Percentiles rank a stretch among this genome's conserved stretches.
Conservation (phyloP, 2,797 vertebrate species). For the Cryptoblepharus egeriae region DNA sequence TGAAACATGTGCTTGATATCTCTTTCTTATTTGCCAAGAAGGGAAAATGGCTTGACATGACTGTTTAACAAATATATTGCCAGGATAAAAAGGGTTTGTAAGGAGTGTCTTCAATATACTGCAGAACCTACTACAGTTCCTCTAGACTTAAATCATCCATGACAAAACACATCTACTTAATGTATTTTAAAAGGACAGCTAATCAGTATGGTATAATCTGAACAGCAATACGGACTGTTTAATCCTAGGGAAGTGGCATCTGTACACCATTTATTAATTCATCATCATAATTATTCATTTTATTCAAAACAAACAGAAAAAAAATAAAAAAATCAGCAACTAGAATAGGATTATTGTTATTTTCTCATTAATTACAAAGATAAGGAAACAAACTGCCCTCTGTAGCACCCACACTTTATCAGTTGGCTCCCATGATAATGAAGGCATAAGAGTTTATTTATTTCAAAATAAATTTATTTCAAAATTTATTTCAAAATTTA, state of each 20-base stretch:
- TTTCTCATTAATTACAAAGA: too few species aligned
- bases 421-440: not conserved
- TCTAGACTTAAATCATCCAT: not conserved
- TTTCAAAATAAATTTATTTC: too few species aligned
- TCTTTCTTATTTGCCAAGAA: conserved; percentile 37
- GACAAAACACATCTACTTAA: not conserved
- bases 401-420: too few species aligned
- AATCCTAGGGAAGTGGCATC: not conserved
- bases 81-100: not conserved
- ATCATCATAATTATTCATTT: too few species aligned
- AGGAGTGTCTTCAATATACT: not conserved
- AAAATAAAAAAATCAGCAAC: too few species aligned
- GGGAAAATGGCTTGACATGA: conserved; percentile 30
- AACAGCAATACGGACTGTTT: not conserved
- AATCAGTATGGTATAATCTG: not conserved
- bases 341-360: too few species aligned
- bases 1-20: conserved; percentile 38
- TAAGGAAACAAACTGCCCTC: too few species aligned
- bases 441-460: not conserved
- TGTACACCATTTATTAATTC: too few species aligned
- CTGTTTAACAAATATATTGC: conserved; percentile 39
- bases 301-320: too few species aligned
- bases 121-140: not conserved
- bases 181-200: not conserved
- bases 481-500: too few species aligned